Percentiles rank a stretch among this genome's conserved stretches.
Conservation (phyloP, 1,140 invertebrate genomes). For the Leptoteleia sp. region DNA sequence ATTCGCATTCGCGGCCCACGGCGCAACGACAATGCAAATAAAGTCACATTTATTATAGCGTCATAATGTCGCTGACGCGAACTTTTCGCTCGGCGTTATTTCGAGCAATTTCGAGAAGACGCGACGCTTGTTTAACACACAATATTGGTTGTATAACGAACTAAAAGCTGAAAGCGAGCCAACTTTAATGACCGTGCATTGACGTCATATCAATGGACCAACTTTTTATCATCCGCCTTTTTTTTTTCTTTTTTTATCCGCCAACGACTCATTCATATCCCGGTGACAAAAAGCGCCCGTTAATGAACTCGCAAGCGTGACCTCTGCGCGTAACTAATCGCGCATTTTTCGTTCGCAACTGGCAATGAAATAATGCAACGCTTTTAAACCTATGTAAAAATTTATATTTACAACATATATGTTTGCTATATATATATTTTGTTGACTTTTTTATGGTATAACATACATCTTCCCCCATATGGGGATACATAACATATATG, state of each 20-base stretch:
- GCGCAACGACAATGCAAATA: constrained; percentile 32
- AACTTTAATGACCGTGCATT: constrained; percentile 52
- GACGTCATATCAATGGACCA: constrained; percentile 59
- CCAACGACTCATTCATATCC: constrained; percentile 37
- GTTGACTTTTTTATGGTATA: too few relatives aligned
- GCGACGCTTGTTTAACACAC: constrained; percentile 55
- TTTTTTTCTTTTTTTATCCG: constrained; percentile 52
- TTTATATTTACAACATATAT: too few relatives aligned
- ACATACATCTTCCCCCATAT: too few relatives aligned
- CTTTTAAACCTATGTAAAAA: too few relatives aligned
- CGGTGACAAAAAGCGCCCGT: constrained; percentile 44
- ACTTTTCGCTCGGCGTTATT: constrained; percentile 47
- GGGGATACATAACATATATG: too few relatives aligned
- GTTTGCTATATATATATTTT: too few relatives aligned
- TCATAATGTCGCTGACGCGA: constrained; percentile 46
- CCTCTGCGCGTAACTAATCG: constrained; percentile 41
- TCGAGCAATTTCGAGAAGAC: constrained; percentile 39
- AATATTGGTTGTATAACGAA: constrained; percentile 57
- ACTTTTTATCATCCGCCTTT: constrained; percentile 48
- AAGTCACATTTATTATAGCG: constrained; percentile 20
- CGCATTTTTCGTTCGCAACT: constrained; percentile 1
- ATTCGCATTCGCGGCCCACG: constrained; percentile 1
- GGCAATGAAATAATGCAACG: constrained; percentile 10
- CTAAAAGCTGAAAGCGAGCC: constrained; percentile 57
- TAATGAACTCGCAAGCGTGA: constrained; percentile 40